Conservation (phyloP, 2,797 vertebrate genomes). For the Pseudocheirus occidentalis region DNA sequence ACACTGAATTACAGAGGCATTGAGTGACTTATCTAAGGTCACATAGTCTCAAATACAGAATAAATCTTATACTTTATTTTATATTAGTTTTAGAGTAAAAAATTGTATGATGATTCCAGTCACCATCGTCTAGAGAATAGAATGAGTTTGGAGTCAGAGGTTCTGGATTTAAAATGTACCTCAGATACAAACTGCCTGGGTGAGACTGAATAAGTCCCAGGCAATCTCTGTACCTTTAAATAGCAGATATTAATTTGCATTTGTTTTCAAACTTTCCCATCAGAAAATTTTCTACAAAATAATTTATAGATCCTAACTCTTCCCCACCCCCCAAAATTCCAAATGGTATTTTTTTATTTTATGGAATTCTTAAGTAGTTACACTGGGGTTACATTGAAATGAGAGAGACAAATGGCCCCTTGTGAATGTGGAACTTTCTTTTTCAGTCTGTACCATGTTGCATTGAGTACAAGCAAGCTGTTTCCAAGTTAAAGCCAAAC, state of each 20-base stretch:
- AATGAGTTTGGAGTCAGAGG: background rate
- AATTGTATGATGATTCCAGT: slow-evolving; percentile 29
- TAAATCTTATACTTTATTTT: slow-evolving; percentile 10
- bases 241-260: background rate
- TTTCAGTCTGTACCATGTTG: slow-evolving; percentile 55
- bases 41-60: background rate
- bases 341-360: slow-evolving; percentile 40
- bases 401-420: slow-evolving; percentile 45
- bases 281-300: background rate
- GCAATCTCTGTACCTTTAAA: background rate
- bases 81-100: slow-evolving; percentile 60
- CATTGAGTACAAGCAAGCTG: slow-evolving; percentile 70
- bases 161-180: background rate
- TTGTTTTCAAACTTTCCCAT: background rate
- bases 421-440: slow-evolving; percentile 65
- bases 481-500: slow-evolving; percentile 71
- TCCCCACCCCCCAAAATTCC: background rate
- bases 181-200: background rate
- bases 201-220: background rate
- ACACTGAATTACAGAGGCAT: background rate
- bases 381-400: slow-evolving; percentile 59
- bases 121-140: background rate
- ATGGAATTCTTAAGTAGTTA: slow-evolving; percentile 49
- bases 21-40: background rate
- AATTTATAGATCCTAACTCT: background rate